Base-by-base conservation (phyloP, 2,113 vertebrate genomes). In the Ibidorhyncha struthersii region DNA sequence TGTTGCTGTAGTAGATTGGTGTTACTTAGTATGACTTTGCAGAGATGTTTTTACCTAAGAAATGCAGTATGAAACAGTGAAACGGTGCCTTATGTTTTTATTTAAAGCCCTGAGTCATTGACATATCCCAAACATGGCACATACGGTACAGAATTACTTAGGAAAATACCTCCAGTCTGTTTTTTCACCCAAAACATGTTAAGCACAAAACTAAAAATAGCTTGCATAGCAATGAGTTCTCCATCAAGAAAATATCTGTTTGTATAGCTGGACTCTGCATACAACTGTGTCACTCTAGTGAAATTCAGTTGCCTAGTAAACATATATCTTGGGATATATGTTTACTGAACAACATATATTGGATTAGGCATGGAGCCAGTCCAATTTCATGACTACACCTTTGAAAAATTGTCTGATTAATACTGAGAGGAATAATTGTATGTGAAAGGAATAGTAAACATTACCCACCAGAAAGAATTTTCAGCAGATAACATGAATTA, bases 391-490 rank as follows among this genome's bases (percentile, higher is more conserved):
- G 70, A 91, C 93, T 82, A 69, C 81, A 91, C 78, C 81, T 92
- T 93, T 96, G 91, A 96, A 95, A 97, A 94, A 94, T 62, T 80
- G 66, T 61, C 86, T 94, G 89, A 83, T 96, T 96, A 94, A 91
- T 96, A 87, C 62, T 27, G 78, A 92, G 78, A 95, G 66, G 56
- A 93, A 95, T 94, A 97, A 97, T 94, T 93, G 89, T 56, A 58
- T 87, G 78, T 96, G 93, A 96, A 95, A 78, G 70, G 83, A 94
- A 92, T 89, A 79, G 93, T 76, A 93, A 97, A 94, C 52, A 40
- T 85, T 85, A 41, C 62, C 66, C 83, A 65, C 36, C 38, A 13
- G 52, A 77, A 79, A n/a, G 40, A 40, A 77, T 91, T 96, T 96
- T 36, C 71, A 86, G 85, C 59, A 90, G 84, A 80, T 87, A 71